Evolutionary conservation across 2,888 invertebrate genomes (phyloP), one percentile per base, ranked within the genome.

Genomic region (Philereme transversata): DNA sequence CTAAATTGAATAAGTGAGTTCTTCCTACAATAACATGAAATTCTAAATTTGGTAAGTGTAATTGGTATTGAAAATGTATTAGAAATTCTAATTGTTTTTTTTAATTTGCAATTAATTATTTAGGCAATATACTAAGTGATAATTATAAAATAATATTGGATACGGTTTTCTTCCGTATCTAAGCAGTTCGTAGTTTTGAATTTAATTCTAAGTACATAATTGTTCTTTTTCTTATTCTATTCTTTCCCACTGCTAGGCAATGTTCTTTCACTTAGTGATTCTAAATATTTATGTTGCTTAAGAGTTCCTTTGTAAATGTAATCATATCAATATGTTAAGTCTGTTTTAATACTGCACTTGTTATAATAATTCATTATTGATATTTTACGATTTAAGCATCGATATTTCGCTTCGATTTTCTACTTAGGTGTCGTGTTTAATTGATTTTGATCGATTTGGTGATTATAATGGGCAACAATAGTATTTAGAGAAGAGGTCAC

Each of bases 311-410:
- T 73, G 49, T 75, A 75, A 77, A 78, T 81, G 72, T 84, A 80
- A 80, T 81, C 87, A 88, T 88, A 87, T 87, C 88, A 87, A 80
- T 84, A 85, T 72, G 73, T 81, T 84, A 83, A 78, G 79, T 78
- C 69, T 54, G 70, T 77, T 78, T 74, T 55, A 68, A 69, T 69
- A 68, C 67, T 68, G 60, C 35, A 69, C 48, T 60, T 60, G 52
- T 55, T 58, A 46, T 11, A 57, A 52, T 54, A 53, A 64, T 71
- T 65, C 36, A 56, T 64, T 65, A 64, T n/a, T 66, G 66, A 71
- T 74, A 71, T 72, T 77, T 79, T 77, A 78, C 75, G 65, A 77
- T 77, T 76, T 73, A 80, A 83, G 81, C 81, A 83, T 81, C 79
- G 78, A 83, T 77, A 75, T 76, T 77, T 83, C 72, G 75, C 79